These are phyloP conservation scores for Amphiura filiformis DNA, from an alignment of 35 echinoderm and acorn worm species.

Conservation along the genomic window DNA sequence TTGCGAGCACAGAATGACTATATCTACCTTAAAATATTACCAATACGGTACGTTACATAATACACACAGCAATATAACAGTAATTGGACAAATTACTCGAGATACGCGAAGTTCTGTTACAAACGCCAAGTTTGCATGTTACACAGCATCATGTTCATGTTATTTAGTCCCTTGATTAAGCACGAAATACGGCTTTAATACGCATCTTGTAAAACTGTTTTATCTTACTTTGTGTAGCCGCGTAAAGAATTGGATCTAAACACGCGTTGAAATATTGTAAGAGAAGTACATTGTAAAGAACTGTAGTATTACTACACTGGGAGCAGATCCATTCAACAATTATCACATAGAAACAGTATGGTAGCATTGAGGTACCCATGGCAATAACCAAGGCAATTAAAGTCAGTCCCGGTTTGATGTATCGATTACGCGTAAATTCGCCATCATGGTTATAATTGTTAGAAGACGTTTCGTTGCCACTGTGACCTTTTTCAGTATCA, in stretches of 20 bases:
- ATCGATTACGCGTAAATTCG: neutral
- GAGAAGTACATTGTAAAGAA: neutral
- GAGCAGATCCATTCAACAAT: neutral
- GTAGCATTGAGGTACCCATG: neutral
- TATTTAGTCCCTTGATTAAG: too few relatives aligned
- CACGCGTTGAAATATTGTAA: constrained; percentile 18
- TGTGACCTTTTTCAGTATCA: neutral
- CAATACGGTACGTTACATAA: too few relatives aligned
- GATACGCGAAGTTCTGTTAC: too few relatives aligned
- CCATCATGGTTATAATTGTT: neutral
- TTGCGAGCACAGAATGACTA: too few relatives aligned
- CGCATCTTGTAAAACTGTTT: constrained; percentile 15
- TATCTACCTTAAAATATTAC: too few relatives aligned
- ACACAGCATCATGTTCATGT: too few relatives aligned
- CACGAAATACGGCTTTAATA: neutral
- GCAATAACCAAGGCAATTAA: constrained; percentile 1
- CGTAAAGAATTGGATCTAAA: constrained; percentile 29
- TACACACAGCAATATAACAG: too few relatives aligned
- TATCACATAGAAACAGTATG: neutral
- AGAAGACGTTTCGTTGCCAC: too few relatives aligned
- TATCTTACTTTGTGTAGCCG: constrained; percentile 30
- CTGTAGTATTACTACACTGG: neutral
- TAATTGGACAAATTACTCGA: too few relatives aligned
- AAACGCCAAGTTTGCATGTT: too few relatives aligned
- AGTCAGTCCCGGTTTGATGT: constrained; percentile 14